A percentile compares a stretch with the other conserved stretches of the same genome.
Conservation (phyloP, 2,113 vertebrate species). For the Meriones unguiculatus region DNA sequence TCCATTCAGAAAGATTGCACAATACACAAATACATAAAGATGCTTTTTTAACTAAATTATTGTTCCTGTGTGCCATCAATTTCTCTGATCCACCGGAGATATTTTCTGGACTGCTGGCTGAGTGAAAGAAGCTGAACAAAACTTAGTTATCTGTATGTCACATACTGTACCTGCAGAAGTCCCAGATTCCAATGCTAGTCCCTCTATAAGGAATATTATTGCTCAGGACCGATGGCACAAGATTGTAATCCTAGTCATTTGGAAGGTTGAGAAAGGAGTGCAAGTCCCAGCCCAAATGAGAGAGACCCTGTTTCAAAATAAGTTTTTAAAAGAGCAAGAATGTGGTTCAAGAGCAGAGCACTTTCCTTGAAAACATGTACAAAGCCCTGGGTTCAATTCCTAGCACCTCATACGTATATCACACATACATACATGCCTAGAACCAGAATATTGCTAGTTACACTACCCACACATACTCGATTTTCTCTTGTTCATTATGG, state of each 20-base stretch:
- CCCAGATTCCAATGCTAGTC: background rate
- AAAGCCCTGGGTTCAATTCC: background rate
- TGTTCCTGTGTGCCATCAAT: background rate
- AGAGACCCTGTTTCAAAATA: background rate
- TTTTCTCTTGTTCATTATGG: constrained; percentile 17
- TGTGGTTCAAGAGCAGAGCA: too few relatives aligned
- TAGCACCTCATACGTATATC: background rate
- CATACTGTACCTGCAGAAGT: background rate
- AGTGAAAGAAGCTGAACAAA: background rate
- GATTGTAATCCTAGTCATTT: background rate
- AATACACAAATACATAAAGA: background rate
- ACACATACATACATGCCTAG: background rate
- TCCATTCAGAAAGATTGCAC: background rate
- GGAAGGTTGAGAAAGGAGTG: background rate
- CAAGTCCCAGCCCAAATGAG: background rate
- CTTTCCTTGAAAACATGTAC: too few relatives aligned
- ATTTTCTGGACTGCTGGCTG: background rate
- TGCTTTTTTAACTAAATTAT: background rate
- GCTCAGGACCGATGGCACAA: background rate
- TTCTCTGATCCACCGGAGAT: background rate
- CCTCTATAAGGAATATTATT: background rate
- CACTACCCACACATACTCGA: background rate
- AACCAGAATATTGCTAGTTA: background rate
- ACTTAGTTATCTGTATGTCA: background rate
- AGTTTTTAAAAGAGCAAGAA: background rate